These are phyloP conservation scores for Rutpela maculata DNA, from an alignment of 2,888 invertebrate species.

Conservation along the genomic window DNA sequence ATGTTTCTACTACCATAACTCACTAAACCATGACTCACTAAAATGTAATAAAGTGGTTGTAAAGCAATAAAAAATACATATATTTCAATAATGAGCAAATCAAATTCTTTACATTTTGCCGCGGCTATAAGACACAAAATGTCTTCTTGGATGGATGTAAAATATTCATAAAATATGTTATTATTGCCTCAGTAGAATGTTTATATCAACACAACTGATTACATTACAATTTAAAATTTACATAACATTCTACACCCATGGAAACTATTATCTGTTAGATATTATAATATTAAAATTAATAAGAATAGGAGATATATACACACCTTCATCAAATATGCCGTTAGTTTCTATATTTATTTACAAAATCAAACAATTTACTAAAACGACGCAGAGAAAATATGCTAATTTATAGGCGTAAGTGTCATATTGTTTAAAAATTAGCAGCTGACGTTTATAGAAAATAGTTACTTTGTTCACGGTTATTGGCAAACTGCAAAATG, in stretches of 20 bases:
- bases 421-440: slow-evolving; percentile 34
- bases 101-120: not conserved
- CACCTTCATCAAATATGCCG: slow-evolving; percentile 24
- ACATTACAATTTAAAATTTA: not conserved
- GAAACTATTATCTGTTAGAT: not conserved
- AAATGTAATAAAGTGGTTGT: no score
- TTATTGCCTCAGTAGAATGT: not conserved
- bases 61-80: no score
- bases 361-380: slow-evolving; percentile 20
- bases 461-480: not conserved
- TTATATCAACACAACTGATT: not conserved
- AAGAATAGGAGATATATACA: slow-evolving; percentile 16
- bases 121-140: not conserved
- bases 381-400: slow-evolving; percentile 28
- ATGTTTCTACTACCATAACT: no score
- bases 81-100: no score
- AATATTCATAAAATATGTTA: not conserved
- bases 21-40: no score
- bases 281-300: slow-evolving; percentile 7
- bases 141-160: not conserved
- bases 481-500: not conserved
- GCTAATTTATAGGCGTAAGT: slow-evolving; percentile 38
- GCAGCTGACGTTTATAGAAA: slow-evolving; percentile 37
- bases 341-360: slow-evolving; percentile 34
- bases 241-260: not conserved